Evolutionary conservation across 2,888 invertebrate genomes (phyloP).

Genomic region (Junonia oenone): DNA sequence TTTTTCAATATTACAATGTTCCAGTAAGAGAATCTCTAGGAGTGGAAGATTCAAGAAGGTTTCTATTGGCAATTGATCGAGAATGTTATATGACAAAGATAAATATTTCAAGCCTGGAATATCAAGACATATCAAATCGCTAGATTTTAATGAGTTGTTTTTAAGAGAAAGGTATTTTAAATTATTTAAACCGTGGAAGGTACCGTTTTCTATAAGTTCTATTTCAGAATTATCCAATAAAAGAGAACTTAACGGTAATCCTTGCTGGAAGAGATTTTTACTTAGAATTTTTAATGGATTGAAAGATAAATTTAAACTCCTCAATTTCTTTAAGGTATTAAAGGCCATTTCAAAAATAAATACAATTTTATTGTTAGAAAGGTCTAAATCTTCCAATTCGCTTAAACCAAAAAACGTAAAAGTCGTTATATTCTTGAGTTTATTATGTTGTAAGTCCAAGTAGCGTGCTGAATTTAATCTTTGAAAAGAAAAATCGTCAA

Average conservation of each 20-base stretch:
- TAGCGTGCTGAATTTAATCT: constrained; percentile 87
- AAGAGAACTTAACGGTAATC: constrained; percentile 85
- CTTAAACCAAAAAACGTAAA: constrained; percentile 87
- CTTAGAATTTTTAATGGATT: constrained; percentile 87
- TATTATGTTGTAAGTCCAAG: constrained; percentile 88
- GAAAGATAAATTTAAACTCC: constrained; percentile 87
- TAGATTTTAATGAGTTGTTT: constrained; percentile 84
- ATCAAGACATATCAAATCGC: constrained; percentile 84
- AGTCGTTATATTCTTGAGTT: constrained; percentile 83
- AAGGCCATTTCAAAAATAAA: constrained; percentile 87
- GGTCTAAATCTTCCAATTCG: constrained; percentile 88
- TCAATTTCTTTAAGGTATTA: constrained; percentile 86
- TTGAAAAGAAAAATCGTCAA: constrained; percentile 90
- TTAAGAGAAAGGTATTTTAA: constrained; percentile 88
- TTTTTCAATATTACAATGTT: constrained; percentile 83
- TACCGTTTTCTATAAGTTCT: constrained; percentile 85
- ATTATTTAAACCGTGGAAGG: constrained; percentile 87
- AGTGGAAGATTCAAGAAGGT: constrained; percentile 88
- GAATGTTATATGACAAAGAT: constrained; percentile 87
- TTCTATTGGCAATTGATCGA: constrained; percentile 84
- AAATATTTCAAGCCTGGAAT: constrained; percentile 87
- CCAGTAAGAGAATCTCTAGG: constrained; percentile 85
- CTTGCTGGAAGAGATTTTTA: constrained; percentile 86
- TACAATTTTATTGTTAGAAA: constrained; percentile 85
- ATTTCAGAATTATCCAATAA: constrained; percentile 88